phyloP scores from a whole-genome alignment of 2,797 vertebrate species.

The Brotula barbata region DNA sequence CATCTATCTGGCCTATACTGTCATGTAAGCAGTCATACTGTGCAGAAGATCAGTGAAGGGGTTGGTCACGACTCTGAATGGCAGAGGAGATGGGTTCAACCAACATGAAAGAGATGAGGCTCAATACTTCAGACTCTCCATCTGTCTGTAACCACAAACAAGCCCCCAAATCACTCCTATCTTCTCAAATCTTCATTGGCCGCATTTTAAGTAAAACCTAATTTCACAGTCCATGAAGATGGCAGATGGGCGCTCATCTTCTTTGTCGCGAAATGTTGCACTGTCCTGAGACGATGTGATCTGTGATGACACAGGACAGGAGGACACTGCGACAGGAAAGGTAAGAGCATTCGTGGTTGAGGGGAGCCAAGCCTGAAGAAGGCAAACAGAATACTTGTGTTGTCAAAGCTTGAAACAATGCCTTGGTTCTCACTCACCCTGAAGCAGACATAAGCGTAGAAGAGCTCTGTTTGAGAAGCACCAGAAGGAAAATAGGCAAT shows the following conservation, averaged over 20 bases:
- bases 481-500: too few species aligned
- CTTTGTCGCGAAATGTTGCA: conserved; percentile 20
- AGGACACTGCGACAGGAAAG: conserved; percentile 7
- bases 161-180: conserved; percentile 21
- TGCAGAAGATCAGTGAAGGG: conserved; percentile 16
- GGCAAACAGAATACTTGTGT: too few species aligned
- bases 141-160: conserved; percentile 16
- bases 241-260: neutral
- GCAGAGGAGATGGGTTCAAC: conserved; percentile 21
- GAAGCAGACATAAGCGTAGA: too few species aligned
- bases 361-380: neutral
- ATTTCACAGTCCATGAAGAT: conserved; percentile 53
- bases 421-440: too few species aligned
- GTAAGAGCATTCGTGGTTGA: conserved; percentile 8
- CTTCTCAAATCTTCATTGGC: conserved; percentile 19
- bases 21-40: neutral
- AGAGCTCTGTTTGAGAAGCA: too few species aligned
- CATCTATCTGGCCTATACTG: neutral
- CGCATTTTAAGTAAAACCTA: conserved; percentile 38
- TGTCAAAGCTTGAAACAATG: too few species aligned
- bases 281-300: conserved; percentile 21
- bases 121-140: conserved; percentile 13
- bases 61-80: conserved; percentile 19
- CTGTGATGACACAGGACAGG: conserved; percentile 1
- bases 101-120: conserved; percentile 22